Evolutionary conservation across 2,888 invertebrate species (phyloP).

Genomic region (Phaedon cochleariae): DNA sequence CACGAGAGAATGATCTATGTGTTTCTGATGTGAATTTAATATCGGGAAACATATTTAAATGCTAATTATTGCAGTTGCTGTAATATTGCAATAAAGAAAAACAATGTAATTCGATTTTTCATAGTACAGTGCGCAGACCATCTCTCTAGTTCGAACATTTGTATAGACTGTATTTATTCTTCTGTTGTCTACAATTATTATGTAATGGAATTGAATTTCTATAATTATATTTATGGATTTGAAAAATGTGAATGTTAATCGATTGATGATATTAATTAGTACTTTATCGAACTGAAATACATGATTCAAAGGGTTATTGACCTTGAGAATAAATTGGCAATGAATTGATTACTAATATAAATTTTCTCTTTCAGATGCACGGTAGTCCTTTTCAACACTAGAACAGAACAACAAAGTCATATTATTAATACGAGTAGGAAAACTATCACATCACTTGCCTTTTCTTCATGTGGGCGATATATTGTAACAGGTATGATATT

Average conservation of each 20-base stretch:
- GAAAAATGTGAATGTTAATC: too few relatives aligned
- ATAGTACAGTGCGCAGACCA: too few relatives aligned
- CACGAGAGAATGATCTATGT: not conserved
- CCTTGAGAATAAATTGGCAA: not conserved
- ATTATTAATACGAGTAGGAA: constrained; percentile 90
- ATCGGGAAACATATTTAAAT: constrained; percentile 10
- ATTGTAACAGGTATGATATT: constrained; percentile 74
- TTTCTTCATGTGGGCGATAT: constrained; percentile 91
- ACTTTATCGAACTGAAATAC: too few relatives aligned
- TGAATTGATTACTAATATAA: not conserved
- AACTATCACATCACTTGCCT: constrained; percentile 91
- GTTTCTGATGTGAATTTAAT: not conserved
- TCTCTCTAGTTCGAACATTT: too few relatives aligned
- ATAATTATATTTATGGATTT: too few relatives aligned
- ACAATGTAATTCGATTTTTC: not conserved
- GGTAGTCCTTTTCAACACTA: constrained; percentile 89
- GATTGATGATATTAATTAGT: too few relatives aligned
- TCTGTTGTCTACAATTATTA: too few relatives aligned
- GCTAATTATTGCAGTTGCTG: not conserved
- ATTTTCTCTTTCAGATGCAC: constrained; percentile 81
- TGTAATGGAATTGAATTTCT: too few relatives aligned
- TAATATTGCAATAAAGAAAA: not conserved
- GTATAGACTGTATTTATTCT: too few relatives aligned
- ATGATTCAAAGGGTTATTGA: too few relatives aligned
- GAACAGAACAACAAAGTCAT: constrained; percentile 84